Evolutionary conservation across 1,140 invertebrate genomes (phyloP), one percentile per base, ranked within the genome.

Genomic region (Bombus affinis): DNA sequence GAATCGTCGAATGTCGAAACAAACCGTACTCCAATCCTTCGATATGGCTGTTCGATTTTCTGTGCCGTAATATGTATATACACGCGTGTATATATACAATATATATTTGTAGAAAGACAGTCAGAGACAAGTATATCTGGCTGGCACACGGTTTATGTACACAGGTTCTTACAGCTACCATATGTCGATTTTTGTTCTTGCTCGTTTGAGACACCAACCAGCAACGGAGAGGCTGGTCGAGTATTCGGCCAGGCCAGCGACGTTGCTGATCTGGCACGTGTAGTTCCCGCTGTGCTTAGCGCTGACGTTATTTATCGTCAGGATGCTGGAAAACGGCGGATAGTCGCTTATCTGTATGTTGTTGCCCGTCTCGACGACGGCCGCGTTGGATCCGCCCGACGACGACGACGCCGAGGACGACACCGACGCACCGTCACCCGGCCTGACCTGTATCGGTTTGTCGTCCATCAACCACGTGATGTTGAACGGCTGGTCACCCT

Each of bases 211-310:
- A 94, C 89, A 95, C 94, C 94, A 94, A 95, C 94, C 94, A 94
- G 93, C 92, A 89, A 97, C 97, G 89, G 96, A 96, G 89, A 97
- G 96, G 81, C 95, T 93, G 71, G 97, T 96, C 39, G 96, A 96
- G 91, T 96, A 95, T 86, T 96, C 95, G 88, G 95, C 95, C 86
- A 93, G 90, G 92, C 96, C 96, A 88, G 96, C 96, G 87, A 94
- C 93, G 92, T 97, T 97, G 85, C 94, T 95, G 72, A 96, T 96
- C 86, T 95, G 95, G 93, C 97, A 97, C 65, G 96, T 96, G 94
- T 97, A 97, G 93, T 96, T 96, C 87, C 97, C 97, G 91, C 95
- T 96, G 93, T 97, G 96, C 85, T 92, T 95, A 79, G 96, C 96
- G 73, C 95, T 96, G 78, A 96, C 96, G 91, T 95, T 96, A 94